Conservation (phyloP, 2,797 vertebrate species). For the Lerista edwardsae region DNA sequence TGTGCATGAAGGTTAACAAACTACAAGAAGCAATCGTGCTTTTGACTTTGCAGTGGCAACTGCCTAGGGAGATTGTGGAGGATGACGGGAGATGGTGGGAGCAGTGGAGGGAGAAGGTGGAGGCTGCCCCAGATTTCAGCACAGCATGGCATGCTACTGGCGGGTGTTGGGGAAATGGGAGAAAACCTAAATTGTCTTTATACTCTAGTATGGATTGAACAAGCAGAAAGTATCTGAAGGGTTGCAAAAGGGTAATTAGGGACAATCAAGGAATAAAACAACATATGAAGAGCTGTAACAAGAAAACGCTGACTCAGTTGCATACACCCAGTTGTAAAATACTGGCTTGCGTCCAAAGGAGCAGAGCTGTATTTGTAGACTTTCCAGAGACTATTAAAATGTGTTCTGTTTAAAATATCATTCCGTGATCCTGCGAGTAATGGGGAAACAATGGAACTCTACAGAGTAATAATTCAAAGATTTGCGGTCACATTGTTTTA, state of each 20-base stretch:
- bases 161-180: neutral
- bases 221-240: slow-evolving; percentile 4
- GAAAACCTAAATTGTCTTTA: neutral
- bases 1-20: neutral
- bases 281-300: neutral
- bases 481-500: neutral
- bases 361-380: neutral
- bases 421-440: neutral
- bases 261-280: neutral
- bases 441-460: neutral
- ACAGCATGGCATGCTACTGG: neutral
- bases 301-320: neutral
- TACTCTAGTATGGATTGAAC: neutral
- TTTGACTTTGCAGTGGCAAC: neutral
- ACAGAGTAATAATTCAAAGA: neutral
- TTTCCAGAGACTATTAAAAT: neutral
- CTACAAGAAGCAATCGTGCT: too few species aligned
- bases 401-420: neutral
- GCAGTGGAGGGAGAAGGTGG: neutral
- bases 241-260: neutral
- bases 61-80: neutral
- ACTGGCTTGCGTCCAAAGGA: neutral
- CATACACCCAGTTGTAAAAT: neutral
- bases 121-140: neutral
- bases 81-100: neutral